Evolutionary conservation across 2,888 invertebrate genomes (phyloP), one percentile per base, ranked within the genome.

Genomic region (Odontothrips loti): DNA sequence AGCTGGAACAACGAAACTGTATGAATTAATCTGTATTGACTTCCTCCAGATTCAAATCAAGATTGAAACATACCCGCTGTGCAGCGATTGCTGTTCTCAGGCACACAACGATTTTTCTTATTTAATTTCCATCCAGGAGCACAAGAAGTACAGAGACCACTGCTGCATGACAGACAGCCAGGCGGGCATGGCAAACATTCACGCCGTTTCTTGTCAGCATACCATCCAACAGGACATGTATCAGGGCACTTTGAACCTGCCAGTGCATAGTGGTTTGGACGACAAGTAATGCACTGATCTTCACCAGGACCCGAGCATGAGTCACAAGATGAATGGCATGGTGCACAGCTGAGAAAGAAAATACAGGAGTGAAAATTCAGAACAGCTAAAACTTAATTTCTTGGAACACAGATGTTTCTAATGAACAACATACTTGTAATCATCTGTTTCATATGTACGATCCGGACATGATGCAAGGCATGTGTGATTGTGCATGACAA

Each of bases 401-500:
- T 29, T 20, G 10, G 47, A 47, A 68, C 17, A 10, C 20, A 80
- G 1, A 17, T n/a, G n/a, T n/a, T 48, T 20, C 15, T 58, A 15
- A 20, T 1, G 58, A 58, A 47, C 17, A 78, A 12, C 86, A 88
- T 87, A 92, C 90, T 91, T 92, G 87, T 96, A 95, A 87, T 96
- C 95, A 85, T 95, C 94, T 2, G 95, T 95, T 88, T 96, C 96
- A 86, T 91, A 96, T 79, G 94, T 94, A 84, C 93, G 91, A 23
- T 91, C 86, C 0, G 96, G 96, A 88, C 96, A 96, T 0, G 94
- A 92, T 10, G 96, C 93, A 84, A 94, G 90, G 87, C 96, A 96
- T 85, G 93, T 93, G 85, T 93, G 94, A 83, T 93, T 92, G 86
- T 94, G 92, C 85, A 96, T 91, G 80, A 96, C 93, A 83, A 96